Evolutionary conservation across 92 coral and sea anemone genomes (phyloP), one percentile per base, ranked within the genome.

Genomic region (Epizoanthus illoricatus): DNA sequence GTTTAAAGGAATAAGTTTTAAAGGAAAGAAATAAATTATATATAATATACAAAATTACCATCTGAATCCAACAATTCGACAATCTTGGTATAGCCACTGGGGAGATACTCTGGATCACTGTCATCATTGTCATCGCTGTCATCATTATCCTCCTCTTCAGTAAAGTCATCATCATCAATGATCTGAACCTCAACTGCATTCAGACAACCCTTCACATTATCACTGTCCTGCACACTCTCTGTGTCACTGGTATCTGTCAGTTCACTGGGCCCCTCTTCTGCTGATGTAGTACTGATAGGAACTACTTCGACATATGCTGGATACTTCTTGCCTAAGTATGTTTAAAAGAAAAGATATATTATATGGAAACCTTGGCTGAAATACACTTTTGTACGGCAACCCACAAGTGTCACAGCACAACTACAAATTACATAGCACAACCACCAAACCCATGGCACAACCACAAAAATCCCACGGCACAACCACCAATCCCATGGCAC

Each of bases 211-310:
- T 76, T 65, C 21, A 73, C 88, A 9, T 33, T 39, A 20, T 45
- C 74, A 84, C 12, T 28, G n/a, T 81, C 65, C 17, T 15, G 17
- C 39, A 7, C 65, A 39, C 47, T 42, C 23, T 65, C 40, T 65
- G 70, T 11, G 33, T 33, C 15, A 16, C 70, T 10, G 17, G 40
- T 39, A 18, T 11, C 70, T 11, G 70, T 65, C 17, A 19, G 39
- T 33, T 65, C 39, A 24, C 40, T 24, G 33, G 12, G 42, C 17
- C 17, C 82, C 7, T 24, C 83, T 65, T 88, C 74, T 39, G 80
- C 84, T 4, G 95, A 80, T 18, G 89, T 81, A 86, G 79, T 86
- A 54, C 81, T 85, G 1, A 80, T 79, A 8, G 95, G 89, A 41
- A 56, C 62, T 64, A 54, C 72, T 10, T 87, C 92, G 2, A 71